A percentile compares a stretch with the other conserved stretches of the same genome.
These are phyloP conservation scores for Leptinotarsa juncta DNA, from an alignment of 2,888 invertebrate genomes.

Conservation along the genomic window DNA sequence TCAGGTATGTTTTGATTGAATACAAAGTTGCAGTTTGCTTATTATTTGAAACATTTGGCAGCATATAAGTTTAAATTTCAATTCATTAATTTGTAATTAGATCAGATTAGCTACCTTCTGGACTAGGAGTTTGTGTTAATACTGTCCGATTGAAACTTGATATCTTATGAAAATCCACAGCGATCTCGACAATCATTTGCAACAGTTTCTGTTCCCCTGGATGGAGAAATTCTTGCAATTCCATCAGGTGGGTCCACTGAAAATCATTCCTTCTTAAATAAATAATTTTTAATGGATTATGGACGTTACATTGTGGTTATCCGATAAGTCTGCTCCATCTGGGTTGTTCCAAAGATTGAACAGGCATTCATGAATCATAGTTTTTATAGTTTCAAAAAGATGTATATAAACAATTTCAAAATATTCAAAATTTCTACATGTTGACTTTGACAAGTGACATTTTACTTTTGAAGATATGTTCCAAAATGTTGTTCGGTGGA, in stretches of 20 bases:
- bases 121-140: constrained; percentile 41
- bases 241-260: constrained; percentile 59
- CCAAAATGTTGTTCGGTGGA: too few species aligned
- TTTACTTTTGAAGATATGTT: too few species aligned
- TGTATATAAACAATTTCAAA: not conserved
- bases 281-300: constrained; percentile 19
- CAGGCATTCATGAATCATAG: constrained; percentile 78
- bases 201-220: constrained; percentile 73
- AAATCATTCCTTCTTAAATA: constrained; percentile 30
- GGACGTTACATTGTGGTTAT: constrained; percentile 51
- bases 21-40: not conserved
- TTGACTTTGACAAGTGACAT: not conserved
- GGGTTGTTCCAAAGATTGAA: constrained; percentile 75
- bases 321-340: constrained; percentile 37
- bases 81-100: not conserved
- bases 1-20: too few species aligned
- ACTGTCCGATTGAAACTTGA: constrained; percentile 71
- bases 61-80: not conserved
- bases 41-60: not conserved
- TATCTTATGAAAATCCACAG: constrained; percentile 74
- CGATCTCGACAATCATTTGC: constrained; percentile 73
- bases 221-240: constrained; percentile 70
- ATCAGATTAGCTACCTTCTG: constrained; percentile 24
- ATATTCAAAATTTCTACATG: not conserved
- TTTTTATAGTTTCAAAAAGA: constrained; percentile 30